Evolutionary conservation across 2,888 invertebrate genomes (phyloP).

Genomic region (Polyommatus iphigenia): DNA sequence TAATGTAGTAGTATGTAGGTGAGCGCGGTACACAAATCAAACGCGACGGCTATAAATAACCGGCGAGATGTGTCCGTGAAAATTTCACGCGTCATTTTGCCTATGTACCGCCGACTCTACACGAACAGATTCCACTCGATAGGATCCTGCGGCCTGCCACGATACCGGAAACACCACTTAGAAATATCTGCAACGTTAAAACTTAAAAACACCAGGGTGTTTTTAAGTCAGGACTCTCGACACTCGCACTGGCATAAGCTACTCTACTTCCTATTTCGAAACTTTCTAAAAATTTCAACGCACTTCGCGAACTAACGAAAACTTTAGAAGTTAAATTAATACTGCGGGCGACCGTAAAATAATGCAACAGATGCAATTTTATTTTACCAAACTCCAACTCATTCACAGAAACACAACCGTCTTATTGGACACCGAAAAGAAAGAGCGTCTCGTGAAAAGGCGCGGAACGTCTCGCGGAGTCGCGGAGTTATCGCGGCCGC

Average conservation of each 20-base stretch:
- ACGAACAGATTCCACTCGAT: conserved; percentile 26
- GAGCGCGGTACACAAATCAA: conserved; percentile 73
- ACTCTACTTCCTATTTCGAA: background rate
- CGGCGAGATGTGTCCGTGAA: conserved; percentile 66
- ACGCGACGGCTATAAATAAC: conserved; percentile 72
- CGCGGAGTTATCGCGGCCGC: conserved; percentile 22
- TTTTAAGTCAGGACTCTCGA: background rate
- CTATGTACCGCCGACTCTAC: conserved; percentile 36
- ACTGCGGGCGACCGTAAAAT: background rate
- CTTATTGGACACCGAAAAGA: conserved; percentile 10
- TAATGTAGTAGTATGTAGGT: conserved; percentile 62
- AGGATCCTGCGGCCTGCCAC: background rate
- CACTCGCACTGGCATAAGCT: background rate
- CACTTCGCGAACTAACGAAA: background rate
- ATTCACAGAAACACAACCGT: background rate
- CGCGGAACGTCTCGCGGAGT: conserved; percentile 36
- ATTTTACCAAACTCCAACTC: background rate
- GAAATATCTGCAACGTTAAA: background rate
- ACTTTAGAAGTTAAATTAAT: background rate
- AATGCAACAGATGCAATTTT: background rate
- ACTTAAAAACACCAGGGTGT: background rate
- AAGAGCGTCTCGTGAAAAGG: conserved; percentile 29
- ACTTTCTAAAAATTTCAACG: background rate
- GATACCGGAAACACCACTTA: conserved; percentile 15
- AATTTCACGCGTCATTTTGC: conserved; percentile 45